Evolutionary conservation across 64 coral and sea anemone genomes (phyloP).

Genomic region (Montipora efflorescens): DNA sequence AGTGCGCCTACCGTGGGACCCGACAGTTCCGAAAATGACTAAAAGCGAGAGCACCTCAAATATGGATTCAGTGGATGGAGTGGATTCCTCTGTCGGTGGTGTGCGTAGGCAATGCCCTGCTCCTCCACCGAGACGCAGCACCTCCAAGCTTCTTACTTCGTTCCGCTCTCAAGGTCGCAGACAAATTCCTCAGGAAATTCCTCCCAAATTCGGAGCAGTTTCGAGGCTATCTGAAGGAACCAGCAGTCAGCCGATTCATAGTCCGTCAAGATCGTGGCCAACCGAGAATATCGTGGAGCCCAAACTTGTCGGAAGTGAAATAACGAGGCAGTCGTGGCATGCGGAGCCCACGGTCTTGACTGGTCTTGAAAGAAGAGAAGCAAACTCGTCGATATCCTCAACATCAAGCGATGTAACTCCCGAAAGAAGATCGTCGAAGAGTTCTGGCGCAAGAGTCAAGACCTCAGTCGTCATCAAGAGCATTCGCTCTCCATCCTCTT

Average conservation of each 20-base stretch:
- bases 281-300: slow-evolving; percentile 40
- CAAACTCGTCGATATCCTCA: background rate
- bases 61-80: slow-evolving; percentile 75
- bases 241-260: slow-evolving; percentile 61
- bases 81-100: slow-evolving; percentile 64
- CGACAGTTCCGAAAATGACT: slow-evolving; percentile 35
- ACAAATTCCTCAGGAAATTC: slow-evolving; percentile 38
- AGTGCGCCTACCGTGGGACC: slow-evolving; percentile 44
- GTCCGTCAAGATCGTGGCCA: slow-evolving; percentile 85
- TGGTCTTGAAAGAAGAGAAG: slow-evolving; percentile 10
- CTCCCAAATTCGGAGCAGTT: slow-evolving; percentile 32
- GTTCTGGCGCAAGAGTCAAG: background rate
- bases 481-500: slow-evolving; percentile 27
- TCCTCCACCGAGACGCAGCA: slow-evolving; percentile 80
- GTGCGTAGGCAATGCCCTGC: slow-evolving; percentile 74
- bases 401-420: slow-evolving; percentile 26
- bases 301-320: slow-evolving; percentile 19
- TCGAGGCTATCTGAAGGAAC: slow-evolving; percentile 15
- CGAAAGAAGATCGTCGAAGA: slow-evolving; percentile 20
- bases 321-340: slow-evolving; percentile 83
- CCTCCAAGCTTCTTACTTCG: slow-evolving; percentile 78
- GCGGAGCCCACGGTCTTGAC: slow-evolving; percentile 60
- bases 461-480: slow-evolving; percentile 17
- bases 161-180: slow-evolving; percentile 69
- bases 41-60: slow-evolving; percentile 82